phyloP scores from a whole-genome alignment of 2,797 vertebrate genomes.

The Chelon labrosus region DNA sequence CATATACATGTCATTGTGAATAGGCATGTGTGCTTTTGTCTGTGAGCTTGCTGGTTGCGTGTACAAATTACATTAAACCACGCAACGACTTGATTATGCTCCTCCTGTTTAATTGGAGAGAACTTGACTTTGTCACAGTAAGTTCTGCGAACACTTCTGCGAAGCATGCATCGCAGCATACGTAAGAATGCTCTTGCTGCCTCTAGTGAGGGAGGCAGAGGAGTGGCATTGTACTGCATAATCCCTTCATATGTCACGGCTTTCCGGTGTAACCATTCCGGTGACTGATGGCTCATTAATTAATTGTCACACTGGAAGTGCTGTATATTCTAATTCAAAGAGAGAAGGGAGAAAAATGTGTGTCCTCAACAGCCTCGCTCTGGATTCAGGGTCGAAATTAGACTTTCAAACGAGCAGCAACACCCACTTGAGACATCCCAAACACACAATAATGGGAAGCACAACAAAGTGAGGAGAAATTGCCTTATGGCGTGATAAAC shows the following conservation, averaged over 20 bases:
- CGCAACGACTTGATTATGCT: slow-evolving; percentile 60
- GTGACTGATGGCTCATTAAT: slow-evolving; percentile 69
- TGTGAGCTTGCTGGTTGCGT: slow-evolving; percentile 28
- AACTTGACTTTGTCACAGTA: slow-evolving; percentile 59
- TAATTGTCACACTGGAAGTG: slow-evolving; percentile 58
- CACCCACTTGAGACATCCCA: slow-evolving; percentile 48
- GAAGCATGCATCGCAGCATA: slow-evolving; percentile 56
- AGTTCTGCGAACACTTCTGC: slow-evolving; percentile 51
- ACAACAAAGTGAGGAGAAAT: slow-evolving; percentile 54
- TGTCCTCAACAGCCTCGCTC: slow-evolving; percentile 27
- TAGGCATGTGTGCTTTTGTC: not conserved
- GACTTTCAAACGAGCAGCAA: slow-evolving; percentile 61
- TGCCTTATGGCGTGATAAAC: slow-evolving; percentile 52
- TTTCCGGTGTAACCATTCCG: slow-evolving; percentile 39
- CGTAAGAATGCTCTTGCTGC: slow-evolving; percentile 26
- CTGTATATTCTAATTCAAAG: slow-evolving; percentile 56
- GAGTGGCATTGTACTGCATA: slow-evolving; percentile 48
- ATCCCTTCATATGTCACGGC: slow-evolving; percentile 58
- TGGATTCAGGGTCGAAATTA: slow-evolving; percentile 54
- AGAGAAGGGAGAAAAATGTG: slow-evolving; percentile 13
- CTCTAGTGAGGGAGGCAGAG: slow-evolving; percentile 36
- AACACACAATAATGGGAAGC: slow-evolving; percentile 33
- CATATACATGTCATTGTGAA: not conserved
- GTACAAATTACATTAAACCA: slow-evolving; percentile 51
- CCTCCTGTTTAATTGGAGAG: slow-evolving; percentile 56